Base-by-base conservation (phyloP, 2,797 vertebrate genomes). In the Potorous gilbertii region DNA sequence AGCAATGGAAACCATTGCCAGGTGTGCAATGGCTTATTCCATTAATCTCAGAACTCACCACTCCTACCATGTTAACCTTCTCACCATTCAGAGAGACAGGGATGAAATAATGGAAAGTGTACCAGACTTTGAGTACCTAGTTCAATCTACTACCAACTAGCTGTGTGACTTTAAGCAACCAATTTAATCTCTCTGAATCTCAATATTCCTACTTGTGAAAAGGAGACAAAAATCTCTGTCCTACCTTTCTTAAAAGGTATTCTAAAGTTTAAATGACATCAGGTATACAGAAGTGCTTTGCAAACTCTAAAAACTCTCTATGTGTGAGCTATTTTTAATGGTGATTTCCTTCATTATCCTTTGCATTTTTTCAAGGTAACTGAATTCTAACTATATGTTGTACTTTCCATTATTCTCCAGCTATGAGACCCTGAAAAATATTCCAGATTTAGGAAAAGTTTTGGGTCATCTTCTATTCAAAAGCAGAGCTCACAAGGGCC, bases 1-100 rank as follows among this genome's bases (percentile, higher is more conserved):
- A 93, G 28, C 95, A 97, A 96, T 96, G 96, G n/a, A 97, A 97
- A 96, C 93, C 94, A 81, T 92, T 92, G 8, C 97, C 97, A 98
- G 97, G 97, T 97, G 96, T 95, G 74, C 21, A 1, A 93, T 8
- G 91, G 95, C 95, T 96, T 95, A 96, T 95, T 96, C 57, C 93
- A 94, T 95, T 52, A 90, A 90, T 90, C 50, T 55, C 90, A 52
- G 50, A 52, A 52, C 90, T 90, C 90, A 52, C 54, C 90, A 90
- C 90, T 55, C 54, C 90, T 55, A 55, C 52, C 90, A 90, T 52
- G 54, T 34, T 54, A 34, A 90, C 54, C 31, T 55, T 90, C 90
- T 90, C 31, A 29, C 90, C 52, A 52, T 90, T 29, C 54, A 29
- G 27, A 90, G 31, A 90, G 54, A 52, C 90, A 52, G 11, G 54